Conservation (phyloP, 2,797 vertebrate species). For the Myiotriccus ornatus region DNA sequence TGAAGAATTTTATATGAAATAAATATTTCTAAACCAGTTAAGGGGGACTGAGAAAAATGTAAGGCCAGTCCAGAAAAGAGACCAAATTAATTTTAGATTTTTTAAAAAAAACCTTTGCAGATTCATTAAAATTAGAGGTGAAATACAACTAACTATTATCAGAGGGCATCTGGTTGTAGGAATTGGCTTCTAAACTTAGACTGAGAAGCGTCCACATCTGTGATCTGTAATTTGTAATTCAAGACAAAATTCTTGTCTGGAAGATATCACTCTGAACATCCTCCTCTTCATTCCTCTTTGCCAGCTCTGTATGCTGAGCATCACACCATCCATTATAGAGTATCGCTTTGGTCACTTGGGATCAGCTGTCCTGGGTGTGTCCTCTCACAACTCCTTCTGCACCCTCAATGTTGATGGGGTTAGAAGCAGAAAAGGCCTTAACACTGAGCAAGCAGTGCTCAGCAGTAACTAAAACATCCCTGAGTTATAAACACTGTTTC, state of each 20-base stretch:
- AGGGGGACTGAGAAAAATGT: background rate
- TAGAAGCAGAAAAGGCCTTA: background rate
- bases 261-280: background rate
- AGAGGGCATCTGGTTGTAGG: background rate
- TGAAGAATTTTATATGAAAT: background rate
- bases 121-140: background rate
- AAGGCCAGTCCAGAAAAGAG: background rate
- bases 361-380: background rate
- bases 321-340: accelerated
- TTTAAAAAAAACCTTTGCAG: background rate
- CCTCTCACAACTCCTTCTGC: accelerated
- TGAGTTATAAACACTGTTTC: background rate
- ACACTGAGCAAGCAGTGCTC: background rate
- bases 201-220: background rate
- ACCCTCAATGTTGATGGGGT: background rate
- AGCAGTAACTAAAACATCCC: background rate
- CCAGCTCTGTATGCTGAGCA: background rate
- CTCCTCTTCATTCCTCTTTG: background rate
- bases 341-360: too few relatives aligned
- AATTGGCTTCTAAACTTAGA: background rate
- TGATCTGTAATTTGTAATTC: background rate
- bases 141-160: background rate
- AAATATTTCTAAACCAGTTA: background rate
- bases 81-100: background rate
- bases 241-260: background rate